Evolutionary conservation across 2,113 vertebrate species (phyloP), one percentile per base, ranked within the genome.

Genomic region (Labrus mixtus): DNA sequence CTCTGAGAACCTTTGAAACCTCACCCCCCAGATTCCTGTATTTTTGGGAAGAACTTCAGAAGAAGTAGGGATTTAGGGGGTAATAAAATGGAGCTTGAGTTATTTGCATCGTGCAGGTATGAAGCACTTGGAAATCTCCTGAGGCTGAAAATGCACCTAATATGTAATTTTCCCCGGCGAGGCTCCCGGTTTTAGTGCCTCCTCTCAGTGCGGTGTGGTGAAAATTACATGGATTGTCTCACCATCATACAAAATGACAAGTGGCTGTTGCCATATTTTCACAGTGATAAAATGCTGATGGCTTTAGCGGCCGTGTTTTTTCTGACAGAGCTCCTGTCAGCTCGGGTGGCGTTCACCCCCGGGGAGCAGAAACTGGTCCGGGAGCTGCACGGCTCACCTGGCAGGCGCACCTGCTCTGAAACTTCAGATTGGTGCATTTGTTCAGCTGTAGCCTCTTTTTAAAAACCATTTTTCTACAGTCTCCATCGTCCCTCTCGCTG

Each of bases 281-380:
- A 8, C 51, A n/a, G 71, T 74, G 78, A 56, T 68, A 48, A 85
- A 82, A 80, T 39, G 55, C 65, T 53, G 55, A 61, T 51, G 25
- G 80, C 72, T 67, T 73, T 58, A 67, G 59, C 33, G 33, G 62
- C 73, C 17, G 48, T 75, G 54, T 41, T 54, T 25, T 25, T 25
- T 68, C 51, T 76, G 79, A 85, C 79, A 60, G 59, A 78, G 43
- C 22, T 77, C 61, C 57, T 77, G 80, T 87, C 74, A 57, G 62
- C 68, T 64, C 36, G 41, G 45, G 72, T 59, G 76, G 46, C 33
- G 17, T 41, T 72, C 73, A 70, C 51, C 55, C 55, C 29, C 6
- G 55, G 60, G 20, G 15, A 73, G 59, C 22, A n/a, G 37, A 46
- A 59, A 54, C 59, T 48, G 68, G 46, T 63, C 78, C 9, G 13